Evolutionary conservation across 2,113 vertebrate species (phyloP).

Genomic region (Xerus inauris): DNA sequence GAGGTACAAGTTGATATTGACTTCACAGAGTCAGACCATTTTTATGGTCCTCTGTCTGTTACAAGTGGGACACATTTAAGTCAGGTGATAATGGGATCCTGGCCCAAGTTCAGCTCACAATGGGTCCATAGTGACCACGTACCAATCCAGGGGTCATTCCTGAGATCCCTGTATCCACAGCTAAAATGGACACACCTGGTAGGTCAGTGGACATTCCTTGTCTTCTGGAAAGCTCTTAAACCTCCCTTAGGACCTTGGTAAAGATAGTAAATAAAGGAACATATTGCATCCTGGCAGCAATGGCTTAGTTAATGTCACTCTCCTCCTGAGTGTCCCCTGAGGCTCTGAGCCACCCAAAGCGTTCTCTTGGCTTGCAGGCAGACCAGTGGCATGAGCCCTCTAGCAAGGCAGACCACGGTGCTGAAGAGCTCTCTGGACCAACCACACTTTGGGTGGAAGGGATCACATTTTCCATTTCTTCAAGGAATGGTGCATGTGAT

Average conservation of each 20-base stretch:
- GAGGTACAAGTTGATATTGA: neutral
- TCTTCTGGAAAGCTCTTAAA: neutral
- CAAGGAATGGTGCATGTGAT: neutral
- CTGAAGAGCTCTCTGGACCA: no score
- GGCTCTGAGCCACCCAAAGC: neutral
- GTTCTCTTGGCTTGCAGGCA: neutral
- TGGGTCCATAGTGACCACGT: neutral
- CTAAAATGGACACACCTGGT: neutral
- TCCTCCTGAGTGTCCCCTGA: neutral
- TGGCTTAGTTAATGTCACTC: neutral
- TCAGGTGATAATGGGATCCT: neutral
- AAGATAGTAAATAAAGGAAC: neutral
- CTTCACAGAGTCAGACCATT: neutral
- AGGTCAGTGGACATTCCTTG: neutral
- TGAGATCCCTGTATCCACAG: neutral
- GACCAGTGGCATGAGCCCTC: neutral
- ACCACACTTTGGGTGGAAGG: neutral
- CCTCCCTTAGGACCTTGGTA: rapidly evolving
- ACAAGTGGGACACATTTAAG: neutral
- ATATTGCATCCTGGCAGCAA: neutral
- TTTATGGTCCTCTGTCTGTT: neutral
- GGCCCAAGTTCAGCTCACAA: neutral
- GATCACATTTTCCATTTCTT: neutral
- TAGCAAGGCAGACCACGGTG: rapidly evolving
- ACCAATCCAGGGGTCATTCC: neutral